Percentiles rank a stretch among this genome's conserved stretches.
Conservation (phyloP, 2,797 vertebrate genomes). For the Microctenopoma stevenorrisi region DNA sequence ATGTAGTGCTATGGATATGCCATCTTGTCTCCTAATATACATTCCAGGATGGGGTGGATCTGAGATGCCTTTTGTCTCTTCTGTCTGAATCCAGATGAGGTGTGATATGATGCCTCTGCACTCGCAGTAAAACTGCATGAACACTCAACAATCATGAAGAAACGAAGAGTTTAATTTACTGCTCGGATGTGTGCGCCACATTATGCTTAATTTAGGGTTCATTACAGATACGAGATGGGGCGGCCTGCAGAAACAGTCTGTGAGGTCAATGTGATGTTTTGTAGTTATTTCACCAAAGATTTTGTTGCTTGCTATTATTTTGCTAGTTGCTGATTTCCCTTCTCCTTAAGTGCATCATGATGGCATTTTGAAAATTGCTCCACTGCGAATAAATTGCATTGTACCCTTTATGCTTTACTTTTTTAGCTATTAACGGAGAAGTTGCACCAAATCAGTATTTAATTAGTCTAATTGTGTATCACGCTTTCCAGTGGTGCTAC, state of each 20-base stretch:
- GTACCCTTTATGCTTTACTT: neutral
- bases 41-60: conserved; percentile 7
- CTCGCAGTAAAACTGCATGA: conserved; percentile 2
- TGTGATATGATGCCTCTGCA: neutral
- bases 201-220: too few relatives aligned
- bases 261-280: too few relatives aligned
- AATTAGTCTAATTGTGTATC: neutral
- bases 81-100: conserved; percentile 30
- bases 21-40: conserved; percentile 17
- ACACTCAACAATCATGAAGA: conserved; percentile 7
- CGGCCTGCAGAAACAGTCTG: too few relatives aligned
- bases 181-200: neutral
- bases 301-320: too few relatives aligned
- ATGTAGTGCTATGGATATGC: conserved; percentile 14
- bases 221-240: too few relatives aligned
- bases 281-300: too few relatives aligned
- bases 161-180: neutral
- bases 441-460: conserved; percentile 7
- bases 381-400: neutral
- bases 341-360: neutral
- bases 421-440: neutral
- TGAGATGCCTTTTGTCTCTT: conserved; percentile 22
- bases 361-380: neutral
- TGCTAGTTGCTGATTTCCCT: neutral
- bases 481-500: neutral